Evolutionary conservation across 1,140 invertebrate genomes (phyloP).

Genomic region (Drosophila rhopaloa): DNA sequence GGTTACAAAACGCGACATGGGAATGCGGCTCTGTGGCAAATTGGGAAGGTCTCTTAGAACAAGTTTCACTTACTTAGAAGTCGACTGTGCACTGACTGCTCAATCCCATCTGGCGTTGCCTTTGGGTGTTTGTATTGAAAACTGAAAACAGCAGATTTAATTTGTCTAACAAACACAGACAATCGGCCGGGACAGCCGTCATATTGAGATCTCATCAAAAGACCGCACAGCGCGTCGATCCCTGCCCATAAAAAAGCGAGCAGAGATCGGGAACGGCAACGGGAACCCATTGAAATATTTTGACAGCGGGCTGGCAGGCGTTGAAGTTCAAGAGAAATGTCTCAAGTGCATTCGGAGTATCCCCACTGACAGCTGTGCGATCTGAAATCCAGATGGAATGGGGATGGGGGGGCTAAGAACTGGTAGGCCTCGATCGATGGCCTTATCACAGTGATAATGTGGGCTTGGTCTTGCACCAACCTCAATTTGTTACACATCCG

Average conservation of each 20-base stretch:
- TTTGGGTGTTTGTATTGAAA: conserved; percentile 46
- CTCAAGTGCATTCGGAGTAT: conserved; percentile 82
- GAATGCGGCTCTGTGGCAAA: conserved; percentile 71
- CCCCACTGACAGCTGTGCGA: conserved; percentile 65
- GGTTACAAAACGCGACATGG: conserved; percentile 72
- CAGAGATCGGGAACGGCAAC: neutral
- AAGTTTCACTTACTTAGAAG: conserved; percentile 74
- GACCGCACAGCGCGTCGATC: conserved; percentile 75
- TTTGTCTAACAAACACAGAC: conserved; percentile 72
- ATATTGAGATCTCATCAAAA: conserved; percentile 81
- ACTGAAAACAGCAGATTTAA: conserved; percentile 78
- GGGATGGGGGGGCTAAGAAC: neutral
- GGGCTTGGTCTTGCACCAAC: conserved; percentile 28
- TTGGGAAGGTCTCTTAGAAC: conserved; percentile 59
- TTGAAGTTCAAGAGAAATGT: conserved; percentile 82
- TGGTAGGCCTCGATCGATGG: conserved; percentile 37
- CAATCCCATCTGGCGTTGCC: conserved; percentile 14
- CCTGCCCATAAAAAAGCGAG: conserved; percentile 19
- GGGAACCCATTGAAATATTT: conserved; percentile 76
- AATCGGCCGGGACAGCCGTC: conserved; percentile 57
- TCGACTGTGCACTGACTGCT: conserved; percentile 5
- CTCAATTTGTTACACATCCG: conserved; percentile 60
- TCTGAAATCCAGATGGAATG: conserved; percentile 21
- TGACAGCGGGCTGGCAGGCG: conserved; percentile 78
- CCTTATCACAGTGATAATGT: conserved; percentile 80